These are phyloP conservation scores for Phoenicopterus ruber DNA, from an alignment of 2,113 vertebrate species.

Conservation along the genomic window DNA sequence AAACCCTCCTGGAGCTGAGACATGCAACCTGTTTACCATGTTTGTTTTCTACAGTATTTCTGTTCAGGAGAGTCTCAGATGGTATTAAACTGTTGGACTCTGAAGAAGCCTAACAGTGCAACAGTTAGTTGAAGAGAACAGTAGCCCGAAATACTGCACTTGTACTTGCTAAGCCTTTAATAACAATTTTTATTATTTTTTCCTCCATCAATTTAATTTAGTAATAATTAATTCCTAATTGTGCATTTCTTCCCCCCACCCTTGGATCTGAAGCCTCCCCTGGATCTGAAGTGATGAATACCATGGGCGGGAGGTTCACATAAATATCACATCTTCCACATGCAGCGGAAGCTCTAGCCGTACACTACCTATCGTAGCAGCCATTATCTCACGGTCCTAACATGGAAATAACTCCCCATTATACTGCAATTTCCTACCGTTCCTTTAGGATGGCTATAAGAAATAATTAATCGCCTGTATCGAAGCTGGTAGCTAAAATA, in stretches of 20 bases:
- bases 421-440: not conserved
- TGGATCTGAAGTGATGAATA: not conserved
- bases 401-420: not conserved
- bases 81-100: not conserved
- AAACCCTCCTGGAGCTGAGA: not conserved
- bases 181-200: not conserved
- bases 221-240: not conserved
- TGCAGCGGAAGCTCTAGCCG: not conserved
- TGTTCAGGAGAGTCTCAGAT: not conserved
- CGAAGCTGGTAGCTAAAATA: not conserved
- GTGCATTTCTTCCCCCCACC: not conserved
- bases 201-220: not conserved
- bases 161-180: not conserved
- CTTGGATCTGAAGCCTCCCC: not conserved
- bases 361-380: not conserved
- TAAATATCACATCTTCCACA: not conserved
- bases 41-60: not conserved
- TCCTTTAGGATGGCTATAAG: not conserved
- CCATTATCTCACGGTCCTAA: not conserved
- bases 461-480: not conserved
- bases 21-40: not conserved
- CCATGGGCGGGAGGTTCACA: not conserved
- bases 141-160: accelerated
- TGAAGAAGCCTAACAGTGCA: not conserved
- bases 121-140: not conserved